Evolutionary conservation across 2,797 vertebrate genomes (phyloP), one percentile per base, ranked within the genome.

Genomic region (Rachycentron canadum): DNA sequence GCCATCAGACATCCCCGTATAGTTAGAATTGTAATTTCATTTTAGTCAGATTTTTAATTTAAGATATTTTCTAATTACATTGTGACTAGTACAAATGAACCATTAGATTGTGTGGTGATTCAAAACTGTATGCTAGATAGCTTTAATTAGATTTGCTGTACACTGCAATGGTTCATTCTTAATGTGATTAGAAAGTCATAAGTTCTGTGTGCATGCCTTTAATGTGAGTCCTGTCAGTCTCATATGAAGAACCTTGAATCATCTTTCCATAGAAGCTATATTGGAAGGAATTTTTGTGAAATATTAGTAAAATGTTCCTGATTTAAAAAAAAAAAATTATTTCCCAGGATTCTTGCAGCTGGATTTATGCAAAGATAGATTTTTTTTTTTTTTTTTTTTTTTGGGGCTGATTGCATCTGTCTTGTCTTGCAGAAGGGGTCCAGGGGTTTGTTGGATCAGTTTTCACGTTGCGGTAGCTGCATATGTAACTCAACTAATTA

Each of bases 101-200:
- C 52, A 76, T 62, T 62, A 58, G 28, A 34, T 72, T 81, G 47
- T 26, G 36, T 40, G 63, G 26, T 26, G 43, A 70, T 66, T 77
- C 32, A 64, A 66, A 84, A 36, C 50, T 65, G 38, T 75, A 32
- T 3, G 67, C 55, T 11, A 63, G 64, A 84, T 79, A 73, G 83
- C 5, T 79, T 71, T 89, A 73, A 83, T 86, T 82, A 73, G 63
- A 52, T 75, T 77, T 32, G 67, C 19, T 11, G 52, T 38, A 32
- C 40, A 64, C 65, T 8, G 61, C 53, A 61, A 8, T 45, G 56
- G 36, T 62, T 81, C 57, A 69, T 78, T 86, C 56, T 38, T 70
- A 89, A 43, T 74, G 34, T 76, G 65, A 88, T 88, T 83, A 82
- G 32, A 86, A 78, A 80, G 60, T 58, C 59, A 70, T 58, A 64